Evolutionary conservation across 2,888 invertebrate species (phyloP), one percentile per base, ranked within the genome.

Genomic region (Limnephilus lunatus): DNA sequence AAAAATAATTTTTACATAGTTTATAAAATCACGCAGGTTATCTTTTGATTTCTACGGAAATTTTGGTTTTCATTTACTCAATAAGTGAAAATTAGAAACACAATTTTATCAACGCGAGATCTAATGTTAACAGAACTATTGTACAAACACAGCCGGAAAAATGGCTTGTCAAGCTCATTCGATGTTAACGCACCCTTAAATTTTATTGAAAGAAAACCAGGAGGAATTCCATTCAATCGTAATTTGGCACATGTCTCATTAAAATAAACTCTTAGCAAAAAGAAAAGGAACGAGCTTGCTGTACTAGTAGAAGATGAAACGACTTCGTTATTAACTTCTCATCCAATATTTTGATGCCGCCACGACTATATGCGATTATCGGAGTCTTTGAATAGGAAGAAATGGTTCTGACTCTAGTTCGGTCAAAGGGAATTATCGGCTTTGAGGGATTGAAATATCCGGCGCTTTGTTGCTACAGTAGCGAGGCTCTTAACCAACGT

Each of bases 361-460:
- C 15, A 68, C 68, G 68, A 68, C 68, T 68, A 32, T 31, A 89
- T 25, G 90, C 83, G 90, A 90, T 90, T 85, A 90, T 90, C 90
- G 85, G 85, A 53, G 48, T 83, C 90, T 90, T 85, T 90, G 85
- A 90, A 85, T 85, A 35, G 83, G 85, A 85, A 87, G 90, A 92
- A 92, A 92, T 53, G 48, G 89, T 81, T 81, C 81, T 39, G 90
- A 90, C 88, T 87, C n/a, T 83, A 89, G 81, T 25, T 68, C 86
- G 80, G 91, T 87, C 90, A 92, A 91, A 91, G 92, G 81, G 92
- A 93, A 92, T 93, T 90, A 90, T 93, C 93, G 85, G 91, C 93
- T 92, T 93, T 93, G 93, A 91, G 92, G 93, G 92, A 92, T 92
- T 92, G 89, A 91, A 92, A 92, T 92, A 92, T 92, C 91, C 89